Percentiles rank a stretch among this genome's conserved stretches.
phyloP scores from a whole-genome alignment of 2,797 vertebrate genomes.

The Varecia variegata region DNA sequence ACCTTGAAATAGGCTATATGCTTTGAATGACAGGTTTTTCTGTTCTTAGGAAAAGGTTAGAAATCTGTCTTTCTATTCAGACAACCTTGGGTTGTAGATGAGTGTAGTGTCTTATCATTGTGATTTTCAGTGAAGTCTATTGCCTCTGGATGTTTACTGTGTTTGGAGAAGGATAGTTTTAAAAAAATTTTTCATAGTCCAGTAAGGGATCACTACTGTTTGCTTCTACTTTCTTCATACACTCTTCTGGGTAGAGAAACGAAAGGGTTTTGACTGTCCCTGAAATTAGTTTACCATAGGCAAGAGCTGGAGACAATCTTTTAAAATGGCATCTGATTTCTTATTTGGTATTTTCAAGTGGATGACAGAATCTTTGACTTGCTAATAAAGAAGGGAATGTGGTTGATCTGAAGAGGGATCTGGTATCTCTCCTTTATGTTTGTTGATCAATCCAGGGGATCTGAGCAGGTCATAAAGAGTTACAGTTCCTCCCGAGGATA shows the following conservation, averaged over 20 bases:
- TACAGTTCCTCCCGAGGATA: not conserved
- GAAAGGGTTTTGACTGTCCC: not conserved
- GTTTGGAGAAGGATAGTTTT: not conserved
- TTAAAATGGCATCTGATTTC: not conserved
- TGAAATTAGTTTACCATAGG: not conserved
- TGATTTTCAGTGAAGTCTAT: not conserved
- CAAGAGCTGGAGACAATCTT: not conserved
- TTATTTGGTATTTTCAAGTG: not conserved
- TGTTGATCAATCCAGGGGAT: not conserved
- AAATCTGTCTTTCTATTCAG: slow-evolving; percentile 42
- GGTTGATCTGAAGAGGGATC: not conserved
- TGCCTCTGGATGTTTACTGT: not conserved
- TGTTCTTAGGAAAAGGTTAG: slow-evolving; percentile 54
- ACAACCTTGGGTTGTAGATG: slow-evolving; percentile 53
- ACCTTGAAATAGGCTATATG: slow-evolving; percentile 55
- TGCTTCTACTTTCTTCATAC: not conserved
- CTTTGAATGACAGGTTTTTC: slow-evolving; percentile 43
- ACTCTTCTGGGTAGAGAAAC: not conserved
- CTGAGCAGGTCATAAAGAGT: not conserved
- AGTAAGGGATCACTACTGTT: not conserved
- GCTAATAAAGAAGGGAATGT: not conserved
- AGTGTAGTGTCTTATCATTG: not conserved
- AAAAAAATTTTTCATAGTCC: not conserved
- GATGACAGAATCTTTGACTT: not conserved
- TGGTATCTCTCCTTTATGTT: not conserved